Evolutionary conservation across 2,113 vertebrate genomes (phyloP), one percentile per base, ranked within the genome.

Genomic region (Labrus mixtus): DNA sequence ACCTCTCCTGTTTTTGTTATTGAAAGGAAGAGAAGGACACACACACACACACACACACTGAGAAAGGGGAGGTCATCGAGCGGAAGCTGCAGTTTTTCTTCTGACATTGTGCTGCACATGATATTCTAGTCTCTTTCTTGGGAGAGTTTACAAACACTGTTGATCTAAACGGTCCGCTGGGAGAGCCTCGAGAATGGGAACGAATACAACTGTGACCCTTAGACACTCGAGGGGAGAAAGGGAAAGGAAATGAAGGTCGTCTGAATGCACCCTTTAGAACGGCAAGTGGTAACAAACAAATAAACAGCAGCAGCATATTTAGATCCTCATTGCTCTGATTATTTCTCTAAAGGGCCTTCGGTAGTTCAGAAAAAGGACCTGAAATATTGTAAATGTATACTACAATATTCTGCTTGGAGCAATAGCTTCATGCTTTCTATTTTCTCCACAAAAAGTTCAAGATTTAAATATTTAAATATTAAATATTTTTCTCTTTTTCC

Each of bases 1-100:
- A 65, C 68, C 48, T 82, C 69, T 78, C 64, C 74, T 89, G 74
- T 83, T 89, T 64, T 90, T 90, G 84, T 89, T 90, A 73, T 78
- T 53, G 50, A 74, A 79, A 76, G 83, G 75, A 87, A 83, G 65
- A 86, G 68, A 71, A n/a, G n/a, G n/a, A n/a, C n/a, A n/a, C n/a
- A n/a, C n/a, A n/a, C n/a, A 65, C 53, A 76, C 12, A 64, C 43
- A 65, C 59, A 71, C 56, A 65, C 46, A 76, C 10, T 64, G 33
- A 65, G 19, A 61, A 75, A 57, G 16, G 9, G 78, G 68, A 85
- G 83, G 68, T 69, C 74, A 57, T 70, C 68, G 41, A 83, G 71
- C 73, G 69, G 85, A 86, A 79, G 77, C 69, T 39, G 39, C 13
- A 8, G 37, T 39, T 75, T 80, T 73, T 67, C 48, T 66, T 76